Base-by-base conservation (phyloP, 2,888 invertebrate genomes). In the Chloroclysta siterata region DNA sequence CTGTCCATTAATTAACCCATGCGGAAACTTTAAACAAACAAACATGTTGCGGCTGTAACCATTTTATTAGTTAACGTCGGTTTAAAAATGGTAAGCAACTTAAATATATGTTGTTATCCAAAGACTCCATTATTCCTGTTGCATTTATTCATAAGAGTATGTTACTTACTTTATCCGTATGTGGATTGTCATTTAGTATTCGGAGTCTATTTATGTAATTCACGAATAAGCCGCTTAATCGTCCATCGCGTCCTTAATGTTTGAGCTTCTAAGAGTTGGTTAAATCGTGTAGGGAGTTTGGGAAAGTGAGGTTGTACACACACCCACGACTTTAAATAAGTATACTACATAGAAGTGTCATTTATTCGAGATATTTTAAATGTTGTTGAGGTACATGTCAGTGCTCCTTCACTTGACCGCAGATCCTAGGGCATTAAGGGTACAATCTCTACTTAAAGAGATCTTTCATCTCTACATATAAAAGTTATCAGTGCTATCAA, bases 151-250 rank as follows among this genome's bases (percentile, higher is more conserved):
- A 1, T 39, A 11, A 3, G 33, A 33, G 33, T 33, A 33, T 33
- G 33, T 33, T 33, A 5, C 5, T 78, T 76, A 76, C 76, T 77
- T 81, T 79, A 83, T 84, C 77, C 76, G 66, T 76, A 76, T 74
- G 76, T 79, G 80, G 78, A 76, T 79, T 79, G 78, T 75, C 75
- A 77, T 73, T 72, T 77, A 72, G 75, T 80, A 76, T 73, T 78
- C 78, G 77, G 74, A 74, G 77, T 57, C 79, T 83, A 85, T 85
- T 85, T 85, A 82, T 82, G 80, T 84, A 85, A 86, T 84, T 82
- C 81, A 77, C 76, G 71, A 81, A 79, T 83, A 85, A 87, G 81
- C 82, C 76, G 82, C 83, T 85, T 87, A 88, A 89, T 87, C 84
- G 84, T 80, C 82, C 82, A 85, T 84, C 78, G 79, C 78, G 77